Evolutionary conservation across 2,113 vertebrate species (phyloP), one percentile per base, ranked within the genome.

Genomic region (Cyanistes caeruleus): DNA sequence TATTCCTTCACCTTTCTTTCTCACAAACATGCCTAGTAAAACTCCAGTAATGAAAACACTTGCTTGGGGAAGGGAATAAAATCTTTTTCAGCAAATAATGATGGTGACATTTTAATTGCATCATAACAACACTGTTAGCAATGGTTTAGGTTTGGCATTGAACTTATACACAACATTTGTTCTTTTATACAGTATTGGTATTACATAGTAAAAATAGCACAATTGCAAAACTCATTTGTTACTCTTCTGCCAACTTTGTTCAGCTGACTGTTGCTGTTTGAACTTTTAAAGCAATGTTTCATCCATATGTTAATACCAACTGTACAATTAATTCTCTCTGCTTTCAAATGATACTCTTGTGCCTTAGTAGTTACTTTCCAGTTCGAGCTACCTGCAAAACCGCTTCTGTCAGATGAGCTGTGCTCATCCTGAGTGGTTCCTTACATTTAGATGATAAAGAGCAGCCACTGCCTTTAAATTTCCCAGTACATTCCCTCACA

Each of bases 221-320:
- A 73, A 76, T 97, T 94, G 91, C 96, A 97, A 98, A 97, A 95
- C 94, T 94, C 92, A 97, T 97, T 96, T 96, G 90, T 97, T 90
- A 92, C 90, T 75, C 79, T 59, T 79, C 46, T 97, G 95, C 89
- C 93, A 97, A 81, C 88, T 96, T 96, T 79, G 52, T 89, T 97
- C 86, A 84, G 87, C 92, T 94, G 89, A 81, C 88, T 88, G 89
- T 93, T 93, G 76, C 90, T 86, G 84, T 96, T 95, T 91, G 96
- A 95, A 93, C 96, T 97, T 97, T 92, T 83, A 95, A 97, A 98
- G 90, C 74, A 53, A 33, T 79, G 93, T 97, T 96, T 97, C 79
- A 97, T 98, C 87, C 84, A 90, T 92, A 96, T 87, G 88, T 92
- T 97, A 94, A 97, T 97, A 95, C 81, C 68, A 96, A 96, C 79